Evolutionary conservation across 2,113 vertebrate species (phyloP), one percentile per base, ranked within the genome.

Genomic region (Tragelaphus imberbis): DNA sequence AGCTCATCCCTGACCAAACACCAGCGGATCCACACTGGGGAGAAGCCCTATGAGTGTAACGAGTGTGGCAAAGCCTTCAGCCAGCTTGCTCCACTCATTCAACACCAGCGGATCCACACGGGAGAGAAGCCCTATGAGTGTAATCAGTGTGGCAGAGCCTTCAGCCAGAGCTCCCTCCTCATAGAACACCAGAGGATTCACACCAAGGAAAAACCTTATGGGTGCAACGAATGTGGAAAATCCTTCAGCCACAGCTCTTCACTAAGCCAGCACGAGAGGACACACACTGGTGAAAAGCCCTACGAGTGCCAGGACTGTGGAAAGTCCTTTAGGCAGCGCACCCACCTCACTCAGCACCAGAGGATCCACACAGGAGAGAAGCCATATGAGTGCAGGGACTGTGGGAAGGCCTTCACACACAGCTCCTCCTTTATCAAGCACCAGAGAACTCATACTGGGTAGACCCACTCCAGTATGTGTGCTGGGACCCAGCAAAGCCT

Each of bases 161-260:
- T 97, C 79, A 96, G 87, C 84, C 97, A 95, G 88, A 97, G 95
- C 93, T 94, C 91, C 71, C 95, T 96, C 23, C 96, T 96, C 61
- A 51, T 79, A 17, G 93, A 98, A 49, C 93, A 97, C 56, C 97
- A 79, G 84, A 95, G 90, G 71, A 96, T 88, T 28, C 96, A 97
- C 93, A 97, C 93, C 61, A 94, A 90, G 56, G 97, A 97, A 51
- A 97, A 93, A 56, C 94, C 96, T 61, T 95, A 95, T 3, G n/a
- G 55, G 2, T 97, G 94, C 53, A 94, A 63, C 0, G 63, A 94
- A 5, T 97, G 80, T 58, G 96, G 96, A 15, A 97, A 94, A 44
- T 75, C 71, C 88, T 98, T 96, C 28, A 95, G 97, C 27, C 95
- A 95, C n/a, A 97, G 97, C 65, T 92, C 91, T 1, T 96, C 89